Evolutionary conservation across 1,140 invertebrate species (phyloP).

Genomic region (Aphelinus atriplicis): DNA sequence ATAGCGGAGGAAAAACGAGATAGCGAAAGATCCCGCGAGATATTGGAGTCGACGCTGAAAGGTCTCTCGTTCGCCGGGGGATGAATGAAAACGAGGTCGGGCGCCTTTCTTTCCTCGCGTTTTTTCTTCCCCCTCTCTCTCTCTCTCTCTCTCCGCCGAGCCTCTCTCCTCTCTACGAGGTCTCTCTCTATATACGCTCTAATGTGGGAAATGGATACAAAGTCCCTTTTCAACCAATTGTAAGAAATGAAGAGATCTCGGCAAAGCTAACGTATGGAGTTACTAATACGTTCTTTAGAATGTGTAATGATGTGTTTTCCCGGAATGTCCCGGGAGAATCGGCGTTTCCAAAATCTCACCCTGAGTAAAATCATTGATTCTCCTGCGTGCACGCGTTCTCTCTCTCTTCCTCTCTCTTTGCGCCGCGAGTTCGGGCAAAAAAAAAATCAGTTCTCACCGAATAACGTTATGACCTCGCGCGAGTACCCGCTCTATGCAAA

Average conservation of each 20-base stretch:
- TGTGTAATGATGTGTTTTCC: slow-evolving; percentile 20
- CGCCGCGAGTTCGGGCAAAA: too few relatives aligned
- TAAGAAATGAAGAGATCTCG: slow-evolving; percentile 20
- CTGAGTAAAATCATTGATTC: too few relatives aligned
- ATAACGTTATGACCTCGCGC: too few relatives aligned
- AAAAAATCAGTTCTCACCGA: too few relatives aligned
- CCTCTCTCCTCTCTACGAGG: neutral
- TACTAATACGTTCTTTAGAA: slow-evolving; percentile 32
- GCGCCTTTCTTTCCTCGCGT: slow-evolving; percentile 24
- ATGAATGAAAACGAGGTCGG: slow-evolving; percentile 35
- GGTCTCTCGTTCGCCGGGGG: slow-evolving; percentile 16
- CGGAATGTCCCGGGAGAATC: neutral
- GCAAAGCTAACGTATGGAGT: slow-evolving; percentile 39
- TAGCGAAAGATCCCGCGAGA: slow-evolving; percentile 33
- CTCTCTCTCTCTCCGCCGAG: slow-evolving; percentile 17
- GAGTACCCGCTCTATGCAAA: too few relatives aligned
- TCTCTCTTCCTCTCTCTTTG: too few relatives aligned
- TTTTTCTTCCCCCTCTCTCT: slow-evolving; percentile 16
- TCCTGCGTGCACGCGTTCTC: too few relatives aligned
- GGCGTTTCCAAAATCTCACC: too few relatives aligned
- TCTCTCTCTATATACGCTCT: neutral
- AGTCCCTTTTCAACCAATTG: slow-evolving; percentile 32
- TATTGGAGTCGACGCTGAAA: slow-evolving; percentile 38
- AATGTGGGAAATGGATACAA: slow-evolving; percentile 41
- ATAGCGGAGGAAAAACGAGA: slow-evolving; percentile 27